phyloP scores from a whole-genome alignment of 2,797 vertebrate species.

The Anomalospiza imberbis region DNA sequence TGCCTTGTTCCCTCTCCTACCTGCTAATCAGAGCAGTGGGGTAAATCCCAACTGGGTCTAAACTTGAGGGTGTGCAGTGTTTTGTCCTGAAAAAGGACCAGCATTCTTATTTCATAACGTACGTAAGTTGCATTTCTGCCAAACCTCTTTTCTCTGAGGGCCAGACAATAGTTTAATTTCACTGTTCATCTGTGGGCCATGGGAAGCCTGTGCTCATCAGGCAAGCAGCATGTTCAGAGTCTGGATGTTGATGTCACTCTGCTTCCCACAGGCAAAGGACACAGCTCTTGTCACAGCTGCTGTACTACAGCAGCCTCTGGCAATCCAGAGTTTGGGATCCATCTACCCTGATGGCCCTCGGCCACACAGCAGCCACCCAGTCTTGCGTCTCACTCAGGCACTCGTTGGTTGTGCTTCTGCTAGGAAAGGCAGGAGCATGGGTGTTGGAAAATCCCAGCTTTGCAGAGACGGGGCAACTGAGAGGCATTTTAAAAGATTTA shows the following conservation, averaged over 20 bases:
- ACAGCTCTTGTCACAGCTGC: neutral
- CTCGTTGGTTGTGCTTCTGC: neutral
- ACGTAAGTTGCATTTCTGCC: neutral
- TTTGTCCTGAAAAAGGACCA: neutral
- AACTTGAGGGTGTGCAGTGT: neutral
- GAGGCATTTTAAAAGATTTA: neutral
- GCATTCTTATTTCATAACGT: neutral
- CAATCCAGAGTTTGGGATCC: neutral
- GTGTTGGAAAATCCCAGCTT: neutral
- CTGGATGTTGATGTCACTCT: neutral
- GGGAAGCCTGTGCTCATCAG: neutral
- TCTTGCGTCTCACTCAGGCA: neutral
- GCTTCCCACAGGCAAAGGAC: neutral
- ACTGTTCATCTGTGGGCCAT: neutral
- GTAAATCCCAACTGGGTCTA: neutral
- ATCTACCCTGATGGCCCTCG: neutral
- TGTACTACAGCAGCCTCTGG: neutral
- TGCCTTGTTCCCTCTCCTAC: neutral
- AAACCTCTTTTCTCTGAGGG: neutral
- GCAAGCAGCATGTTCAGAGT: fast-evolving
- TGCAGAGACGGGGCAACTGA: neutral
- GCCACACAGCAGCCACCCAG: neutral
- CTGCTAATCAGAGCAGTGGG: neutral
- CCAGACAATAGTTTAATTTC: neutral
- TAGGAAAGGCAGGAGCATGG: neutral